Percentiles rank a stretch among this genome's conserved stretches.
Evolutionary conservation across 2,888 invertebrate genomes (phyloP).

Genomic region (Melangyna quadrimaculata): DNA sequence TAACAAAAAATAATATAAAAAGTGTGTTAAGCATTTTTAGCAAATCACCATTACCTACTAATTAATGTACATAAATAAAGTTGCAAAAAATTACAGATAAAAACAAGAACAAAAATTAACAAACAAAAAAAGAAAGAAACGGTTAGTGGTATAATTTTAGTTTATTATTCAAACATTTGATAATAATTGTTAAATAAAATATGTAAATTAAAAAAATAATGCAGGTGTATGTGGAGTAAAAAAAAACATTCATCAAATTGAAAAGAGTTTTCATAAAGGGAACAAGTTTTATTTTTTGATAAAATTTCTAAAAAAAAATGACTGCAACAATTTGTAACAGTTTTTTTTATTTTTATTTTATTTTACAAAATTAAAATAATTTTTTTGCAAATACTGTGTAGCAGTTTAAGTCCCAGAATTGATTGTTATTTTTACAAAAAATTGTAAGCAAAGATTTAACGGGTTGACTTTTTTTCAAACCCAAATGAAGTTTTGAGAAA

Average conservation of each 20-base stretch:
- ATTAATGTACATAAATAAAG: neutral
- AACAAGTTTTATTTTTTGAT: neutral
- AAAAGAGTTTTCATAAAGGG: neutral
- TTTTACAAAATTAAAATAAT: neutral
- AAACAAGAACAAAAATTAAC: neutral
- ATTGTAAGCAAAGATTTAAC: too few relatives aligned
- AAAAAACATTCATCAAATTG: neutral
- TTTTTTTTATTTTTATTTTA: too few relatives aligned
- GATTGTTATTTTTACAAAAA: too few relatives aligned
- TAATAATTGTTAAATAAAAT: slow-evolving; percentile 11
- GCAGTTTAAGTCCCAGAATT: too few relatives aligned
- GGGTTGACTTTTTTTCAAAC: too few relatives aligned
- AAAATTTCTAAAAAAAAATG: too few relatives aligned
- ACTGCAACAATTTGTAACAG: too few relatives aligned
- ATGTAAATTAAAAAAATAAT: slow-evolving; percentile 26
- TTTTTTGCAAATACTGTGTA: too few relatives aligned
- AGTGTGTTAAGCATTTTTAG: slow-evolving; percentile 40
- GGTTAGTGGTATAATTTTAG: slow-evolving; percentile 65
- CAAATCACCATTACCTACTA: slow-evolving; percentile 55
- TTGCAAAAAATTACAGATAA: slow-evolving; percentile 51
- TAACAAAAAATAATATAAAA: neutral
- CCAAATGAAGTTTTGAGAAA: too few relatives aligned
- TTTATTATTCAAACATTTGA: slow-evolving; percentile 15
- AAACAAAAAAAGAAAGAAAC: too few relatives aligned
- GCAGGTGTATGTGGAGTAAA: neutral